These are phyloP conservation scores for Gymnosoma rotundatum DNA, from an alignment of 2,888 invertebrate species.

Conservation along the genomic window DNA sequence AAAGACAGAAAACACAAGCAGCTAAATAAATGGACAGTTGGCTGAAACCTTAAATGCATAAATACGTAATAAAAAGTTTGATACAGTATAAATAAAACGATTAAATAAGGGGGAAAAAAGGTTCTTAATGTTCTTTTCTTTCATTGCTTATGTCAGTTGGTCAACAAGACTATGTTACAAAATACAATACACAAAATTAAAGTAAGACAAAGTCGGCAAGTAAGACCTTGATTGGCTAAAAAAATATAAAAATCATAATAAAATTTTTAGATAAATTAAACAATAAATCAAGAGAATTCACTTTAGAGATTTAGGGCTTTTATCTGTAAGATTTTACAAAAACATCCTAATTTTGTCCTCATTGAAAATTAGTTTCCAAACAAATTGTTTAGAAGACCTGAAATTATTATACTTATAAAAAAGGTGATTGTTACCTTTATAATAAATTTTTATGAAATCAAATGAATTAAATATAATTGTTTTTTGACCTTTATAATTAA, in stretches of 20 bases:
- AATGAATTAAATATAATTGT: no score
- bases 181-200: neutral
- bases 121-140: slow-evolving; percentile 33
- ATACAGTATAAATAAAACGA: slow-evolving; percentile 37
- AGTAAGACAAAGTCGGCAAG: neutral
- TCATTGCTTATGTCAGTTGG: slow-evolving; percentile 56
- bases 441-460: no score
- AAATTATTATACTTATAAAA: no score
- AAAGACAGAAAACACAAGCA: slow-evolving; percentile 2
- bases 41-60: slow-evolving; percentile 58
- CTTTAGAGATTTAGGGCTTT: no score
- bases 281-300: neutral
- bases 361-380: no score
- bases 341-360: no score
- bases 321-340: no score
- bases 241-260: neutral
- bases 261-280: neutral
- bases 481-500: no score
- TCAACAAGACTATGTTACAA: slow-evolving; percentile 38
- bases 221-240: slow-evolving; percentile 1
- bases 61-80: slow-evolving; percentile 50
- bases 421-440: no score
- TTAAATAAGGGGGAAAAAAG: slow-evolving; percentile 45
- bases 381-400: no score
- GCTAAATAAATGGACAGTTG: slow-evolving; percentile 3